A percentile compares a stretch with the other conserved stretches of the same genome.
Conservation (phyloP, 2,113 vertebrate genomes). For the Leucoraja erinaceus region DNA sequence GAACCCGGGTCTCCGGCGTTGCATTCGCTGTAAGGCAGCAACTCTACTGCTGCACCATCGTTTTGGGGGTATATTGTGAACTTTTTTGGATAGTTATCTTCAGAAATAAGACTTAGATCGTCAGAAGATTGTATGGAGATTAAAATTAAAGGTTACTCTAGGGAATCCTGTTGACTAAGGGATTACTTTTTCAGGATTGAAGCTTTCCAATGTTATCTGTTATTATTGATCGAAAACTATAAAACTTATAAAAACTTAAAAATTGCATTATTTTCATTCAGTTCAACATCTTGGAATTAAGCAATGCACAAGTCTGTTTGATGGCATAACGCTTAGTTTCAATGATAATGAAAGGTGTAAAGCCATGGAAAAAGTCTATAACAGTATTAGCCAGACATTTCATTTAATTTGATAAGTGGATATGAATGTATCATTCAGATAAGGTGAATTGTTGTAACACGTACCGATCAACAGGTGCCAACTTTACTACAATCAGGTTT, state of each 20-base stretch:
- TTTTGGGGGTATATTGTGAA: background rate
- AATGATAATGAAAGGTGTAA: background rate
- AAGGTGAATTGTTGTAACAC: background rate
- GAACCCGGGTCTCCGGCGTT: no score
- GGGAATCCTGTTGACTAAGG: background rate
- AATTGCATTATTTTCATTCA: background rate
- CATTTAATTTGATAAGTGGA: background rate
- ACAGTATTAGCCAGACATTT: background rate
- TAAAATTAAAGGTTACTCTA: background rate
- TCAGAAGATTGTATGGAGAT: background rate
- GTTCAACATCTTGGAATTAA: background rate
- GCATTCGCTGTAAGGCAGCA: no score
- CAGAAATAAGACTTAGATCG: background rate
- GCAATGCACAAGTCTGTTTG: background rate
- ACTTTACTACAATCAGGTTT: slow-evolving; percentile 50
- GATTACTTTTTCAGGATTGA: background rate
- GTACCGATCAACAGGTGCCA: slow-evolving; percentile 50
- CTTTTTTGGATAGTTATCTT: background rate
- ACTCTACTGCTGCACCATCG: no score
- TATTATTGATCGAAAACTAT: background rate
- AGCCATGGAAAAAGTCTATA: background rate
- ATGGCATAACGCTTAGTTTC: background rate
- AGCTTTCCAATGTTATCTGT: background rate
- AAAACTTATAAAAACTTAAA: no score
- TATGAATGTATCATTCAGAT: background rate